A percentile compares a stretch with the other conserved stretches of the same genome.
These are phyloP conservation scores for Dicrostonyx torquatus DNA, from an alignment of 2,797 vertebrate genomes.

Conservation along the genomic window DNA sequence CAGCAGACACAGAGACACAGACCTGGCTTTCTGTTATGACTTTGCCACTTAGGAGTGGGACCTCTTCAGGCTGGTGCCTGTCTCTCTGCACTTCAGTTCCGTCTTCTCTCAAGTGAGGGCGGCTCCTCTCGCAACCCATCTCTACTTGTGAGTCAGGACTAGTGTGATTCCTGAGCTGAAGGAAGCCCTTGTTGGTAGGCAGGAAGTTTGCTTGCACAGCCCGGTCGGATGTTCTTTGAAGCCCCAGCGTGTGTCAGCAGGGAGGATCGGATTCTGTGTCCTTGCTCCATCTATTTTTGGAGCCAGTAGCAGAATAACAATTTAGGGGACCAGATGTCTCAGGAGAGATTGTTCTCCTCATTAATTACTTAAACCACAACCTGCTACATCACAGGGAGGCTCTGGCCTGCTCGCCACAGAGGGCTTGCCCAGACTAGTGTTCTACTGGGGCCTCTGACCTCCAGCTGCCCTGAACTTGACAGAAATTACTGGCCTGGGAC, in stretches of 20 bases:
- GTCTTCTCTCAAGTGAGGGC: neutral
- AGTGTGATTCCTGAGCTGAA: neutral
- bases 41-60: neutral
- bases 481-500: constrained; percentile 82
- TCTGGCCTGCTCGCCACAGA: constrained; percentile 18
- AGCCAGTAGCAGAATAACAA: constrained; percentile 48
- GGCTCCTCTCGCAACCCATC: neutral
- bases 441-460: constrained; percentile 81
- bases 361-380: constrained; percentile 81
- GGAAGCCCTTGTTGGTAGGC: neutral
- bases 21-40: neutral
- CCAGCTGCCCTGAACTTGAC: constrained; percentile 78
- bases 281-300: constrained; percentile 70
- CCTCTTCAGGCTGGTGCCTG: neutral
- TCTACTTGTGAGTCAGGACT: neutral
- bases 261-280: constrained; percentile 55
- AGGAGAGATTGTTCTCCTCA: constrained; percentile 64
- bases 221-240: neutral
- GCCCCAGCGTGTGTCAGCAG: constrained; percentile 79
- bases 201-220: constrained; percentile 50
- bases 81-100: neutral
- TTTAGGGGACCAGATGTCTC: constrained; percentile 80
- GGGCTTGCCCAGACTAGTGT: constrained; percentile 57
- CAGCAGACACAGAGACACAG: neutral
- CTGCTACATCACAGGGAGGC: constrained; percentile 69